Evolutionary conservation across 2,888 invertebrate species (phyloP).

Genomic region (Caradrina clavipalpis): DNA sequence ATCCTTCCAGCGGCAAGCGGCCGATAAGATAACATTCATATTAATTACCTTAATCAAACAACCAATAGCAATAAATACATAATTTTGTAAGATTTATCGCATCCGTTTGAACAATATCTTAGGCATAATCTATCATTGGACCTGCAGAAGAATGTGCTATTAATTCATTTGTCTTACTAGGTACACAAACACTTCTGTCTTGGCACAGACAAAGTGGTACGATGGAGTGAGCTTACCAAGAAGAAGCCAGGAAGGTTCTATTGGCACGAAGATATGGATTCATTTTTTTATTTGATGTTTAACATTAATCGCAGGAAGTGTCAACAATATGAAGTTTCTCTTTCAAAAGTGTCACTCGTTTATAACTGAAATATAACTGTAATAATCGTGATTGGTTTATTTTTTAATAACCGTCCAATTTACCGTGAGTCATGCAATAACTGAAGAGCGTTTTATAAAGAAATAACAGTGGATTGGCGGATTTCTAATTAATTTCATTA

Average conservation of each 20-base stretch:
- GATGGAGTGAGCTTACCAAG: too few relatives aligned
- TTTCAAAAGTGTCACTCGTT: conserved; percentile 6
- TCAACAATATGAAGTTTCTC: conserved; percentile 3
- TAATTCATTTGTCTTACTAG: conserved; percentile 25
- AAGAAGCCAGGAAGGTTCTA: too few relatives aligned
- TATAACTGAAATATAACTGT: conserved; percentile 6
- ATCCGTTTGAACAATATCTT: conserved; percentile 53
- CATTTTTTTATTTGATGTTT: too few relatives aligned
- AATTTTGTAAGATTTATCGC: conserved; percentile 57
- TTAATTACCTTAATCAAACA: conserved; percentile 62
- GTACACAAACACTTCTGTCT: conserved; percentile 20
- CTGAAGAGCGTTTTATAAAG: conserved; percentile 34
- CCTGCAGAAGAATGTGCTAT: conserved; percentile 37
- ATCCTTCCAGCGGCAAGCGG: conserved; percentile 45
- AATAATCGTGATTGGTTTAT: conserved; percentile 8
- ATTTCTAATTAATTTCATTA: conserved; percentile 63
- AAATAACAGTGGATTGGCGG: conserved; percentile 53
- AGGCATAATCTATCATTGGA: conserved; percentile 41
- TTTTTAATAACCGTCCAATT: conserved; percentile 30
- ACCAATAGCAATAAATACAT: conserved; percentile 51
- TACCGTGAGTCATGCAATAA: conserved; percentile 39
- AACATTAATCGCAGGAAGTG: not conserved
- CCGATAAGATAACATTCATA: conserved; percentile 61
- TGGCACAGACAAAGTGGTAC: too few relatives aligned
- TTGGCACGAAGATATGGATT: too few relatives aligned